phyloP scores from a whole-genome alignment of 2,888 invertebrate genomes.

The Athalia rosae region DNA sequence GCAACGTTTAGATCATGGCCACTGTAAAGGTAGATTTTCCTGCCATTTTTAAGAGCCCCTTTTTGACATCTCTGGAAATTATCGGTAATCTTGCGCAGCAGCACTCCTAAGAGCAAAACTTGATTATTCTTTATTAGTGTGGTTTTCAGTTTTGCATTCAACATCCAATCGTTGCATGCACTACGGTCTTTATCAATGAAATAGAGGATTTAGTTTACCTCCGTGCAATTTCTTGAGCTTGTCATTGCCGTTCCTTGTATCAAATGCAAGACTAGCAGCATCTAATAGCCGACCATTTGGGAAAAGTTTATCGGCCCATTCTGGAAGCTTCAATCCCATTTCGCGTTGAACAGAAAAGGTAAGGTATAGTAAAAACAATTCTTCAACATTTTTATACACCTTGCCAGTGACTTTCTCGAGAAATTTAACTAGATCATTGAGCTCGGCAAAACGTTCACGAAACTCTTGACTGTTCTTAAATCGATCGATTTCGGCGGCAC shows the following conservation, averaged over 20 bases:
- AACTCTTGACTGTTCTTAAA: too few species aligned
- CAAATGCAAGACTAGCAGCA: conserved; percentile 46
- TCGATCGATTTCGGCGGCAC: too few species aligned
- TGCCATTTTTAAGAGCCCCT: neutral
- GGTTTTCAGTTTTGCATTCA: neutral
- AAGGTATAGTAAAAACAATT: conserved; percentile 47
- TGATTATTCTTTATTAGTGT: too few species aligned
- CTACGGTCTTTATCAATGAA: neutral
- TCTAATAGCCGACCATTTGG: conserved; percentile 46
- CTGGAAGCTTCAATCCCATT: conserved; percentile 44
- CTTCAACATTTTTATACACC: neutral
- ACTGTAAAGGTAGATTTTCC: conserved; percentile 2
- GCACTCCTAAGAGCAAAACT: conserved; percentile 34
- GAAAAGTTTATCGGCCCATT: conserved; percentile 47
- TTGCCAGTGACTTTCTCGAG: conserved; percentile 39
- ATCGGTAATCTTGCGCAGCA: neutral
- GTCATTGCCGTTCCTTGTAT: conserved; percentile 45
- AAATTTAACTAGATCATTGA: too few species aligned
- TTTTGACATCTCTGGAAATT: neutral
- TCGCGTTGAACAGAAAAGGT: conserved; percentile 40
- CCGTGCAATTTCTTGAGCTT: conserved; percentile 46
- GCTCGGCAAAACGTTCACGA: too few species aligned
- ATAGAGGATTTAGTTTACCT: conserved; percentile 37
- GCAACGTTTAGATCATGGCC: neutral
- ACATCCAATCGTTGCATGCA: neutral